A percentile compares a stretch with the other conserved stretches of the same genome.
phyloP scores from a whole-genome alignment of 2,888 invertebrate species.

The Drosophila yooni region DNA sequence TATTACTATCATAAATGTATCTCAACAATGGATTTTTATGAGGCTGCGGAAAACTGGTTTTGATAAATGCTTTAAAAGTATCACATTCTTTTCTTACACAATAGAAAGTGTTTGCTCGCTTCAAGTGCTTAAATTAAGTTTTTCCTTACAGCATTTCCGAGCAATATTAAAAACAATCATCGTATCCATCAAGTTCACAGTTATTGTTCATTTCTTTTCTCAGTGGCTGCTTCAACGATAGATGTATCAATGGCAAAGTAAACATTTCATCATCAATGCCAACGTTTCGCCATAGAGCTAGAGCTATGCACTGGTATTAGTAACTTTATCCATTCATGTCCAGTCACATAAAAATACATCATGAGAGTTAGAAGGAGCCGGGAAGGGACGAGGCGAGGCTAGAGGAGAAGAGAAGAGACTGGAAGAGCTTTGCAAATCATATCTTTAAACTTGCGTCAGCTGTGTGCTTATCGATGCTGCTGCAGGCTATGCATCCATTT shows the following conservation, averaged over 20 bases:
- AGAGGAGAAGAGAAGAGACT: background rate
- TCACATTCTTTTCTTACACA: background rate
- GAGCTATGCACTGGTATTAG: constrained; percentile 11
- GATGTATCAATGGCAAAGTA: constrained; percentile 60
- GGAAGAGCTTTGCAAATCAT: constrained; percentile 68
- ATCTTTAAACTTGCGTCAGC: constrained; percentile 72
- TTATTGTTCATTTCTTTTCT: constrained; percentile 34
- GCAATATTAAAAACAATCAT: constrained; percentile 9
- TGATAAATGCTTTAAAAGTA: background rate
- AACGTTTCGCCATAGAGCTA: constrained; percentile 38
- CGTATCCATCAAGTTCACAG: constrained; percentile 2
- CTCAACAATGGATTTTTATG: background rate
- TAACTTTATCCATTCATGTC: constrained; percentile 49
- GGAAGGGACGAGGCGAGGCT: constrained; percentile 10
- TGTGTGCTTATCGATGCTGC: constrained; percentile 64
- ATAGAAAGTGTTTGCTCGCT: background rate
- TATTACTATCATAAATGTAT: background rate
- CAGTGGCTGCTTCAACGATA: constrained; percentile 33
- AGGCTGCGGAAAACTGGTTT: background rate
- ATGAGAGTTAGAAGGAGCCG: background rate
- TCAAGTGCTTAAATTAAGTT: background rate
- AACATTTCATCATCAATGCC: constrained; percentile 66
- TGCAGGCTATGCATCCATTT: constrained; percentile 30
- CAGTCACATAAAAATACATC: constrained; percentile 21
- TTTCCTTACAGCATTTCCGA: background rate